Evolutionary conservation across 2,797 vertebrate species (phyloP), one percentile per base, ranked within the genome.

Genomic region (Rhodeus uyekii): DNA sequence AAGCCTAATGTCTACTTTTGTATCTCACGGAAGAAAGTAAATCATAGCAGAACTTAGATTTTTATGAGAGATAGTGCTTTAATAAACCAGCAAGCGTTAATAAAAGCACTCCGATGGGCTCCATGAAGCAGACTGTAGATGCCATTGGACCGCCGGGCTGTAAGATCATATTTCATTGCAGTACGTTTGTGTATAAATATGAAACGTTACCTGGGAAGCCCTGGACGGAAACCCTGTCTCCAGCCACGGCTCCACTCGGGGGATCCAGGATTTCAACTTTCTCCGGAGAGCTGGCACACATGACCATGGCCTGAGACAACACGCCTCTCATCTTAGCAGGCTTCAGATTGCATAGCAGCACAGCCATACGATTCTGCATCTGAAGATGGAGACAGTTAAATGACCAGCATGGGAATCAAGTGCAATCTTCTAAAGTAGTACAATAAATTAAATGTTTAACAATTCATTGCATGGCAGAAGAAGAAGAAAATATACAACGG

Each of bases 291-390:
- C 97, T 98, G 87, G 98, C 97, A 88, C 98, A 99, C 97, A 99
- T 99, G 83, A 99, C 92, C 98, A 99, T 99, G 42, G 97, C 98
- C 86, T 99, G 97, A 78, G 98, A 99, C 5, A 97, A 84, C 3
- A 99, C 94, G 18, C 98, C 98, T 89, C 98, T 96, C 98, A 99
- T 99, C 92, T 99, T 99, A 10, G 96, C 97, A 78, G 97, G 96
- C 92, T 98, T 99, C 90, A 99, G 92, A 90, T 99, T 99, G 88
- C 98, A 99, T 77, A 99, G 91, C 27, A 99, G 92, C 87, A 99
- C 42, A 2, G 95, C 97, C 97, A 99, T 96, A 34, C 96, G 95
- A 90, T 98, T 98, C 89, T 99, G 97, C 97, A 99, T 98, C 98
- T 99, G 92, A 55, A 55, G 10, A 64, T 48, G n/a, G 9, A 42